A percentile compares a stretch with the other conserved stretches of the same genome.
These are phyloP conservation scores for Noctua janthina DNA, from an alignment of 2,888 invertebrate species.

Conservation along the genomic window DNA sequence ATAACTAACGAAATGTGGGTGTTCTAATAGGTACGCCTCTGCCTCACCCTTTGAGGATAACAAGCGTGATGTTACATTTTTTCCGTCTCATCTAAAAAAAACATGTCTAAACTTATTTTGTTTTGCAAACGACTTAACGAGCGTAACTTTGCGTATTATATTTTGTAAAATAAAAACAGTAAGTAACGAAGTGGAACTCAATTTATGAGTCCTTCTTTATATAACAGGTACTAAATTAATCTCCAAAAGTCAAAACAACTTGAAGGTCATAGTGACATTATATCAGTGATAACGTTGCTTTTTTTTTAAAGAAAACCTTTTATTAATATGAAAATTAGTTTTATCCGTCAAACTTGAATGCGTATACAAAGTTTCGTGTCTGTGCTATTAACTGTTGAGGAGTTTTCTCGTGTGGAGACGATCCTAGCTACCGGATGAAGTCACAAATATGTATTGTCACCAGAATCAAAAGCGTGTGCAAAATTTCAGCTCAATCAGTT, in stretches of 20 bases:
- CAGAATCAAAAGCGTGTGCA: background rate
- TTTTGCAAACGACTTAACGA: conserved; percentile 30
- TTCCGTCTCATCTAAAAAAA: background rate
- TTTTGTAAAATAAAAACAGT: conserved; percentile 7
- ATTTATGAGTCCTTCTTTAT: conserved; percentile 24
- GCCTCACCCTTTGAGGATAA: background rate
- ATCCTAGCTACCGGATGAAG: background rate
- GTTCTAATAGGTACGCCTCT: background rate
- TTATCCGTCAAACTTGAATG: no score
- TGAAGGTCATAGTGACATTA: background rate
- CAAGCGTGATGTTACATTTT: background rate
- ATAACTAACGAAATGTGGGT: background rate
- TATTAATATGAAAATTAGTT: background rate
- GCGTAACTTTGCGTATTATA: conserved; percentile 5
- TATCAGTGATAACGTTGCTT: background rate
- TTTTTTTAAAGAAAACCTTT: no score
- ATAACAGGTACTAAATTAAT: background rate
- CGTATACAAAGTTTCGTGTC: no score
- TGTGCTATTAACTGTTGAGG: background rate
- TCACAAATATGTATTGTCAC: background rate
- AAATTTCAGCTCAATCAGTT: background rate
- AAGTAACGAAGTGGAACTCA: background rate
- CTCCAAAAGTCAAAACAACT: background rate
- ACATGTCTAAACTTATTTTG: background rate
- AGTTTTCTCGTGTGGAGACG: background rate